These are phyloP conservation scores for Zygothrica quintamaculata DNA, from an alignment of 2,888 invertebrate genomes.

Conservation along the genomic window DNA sequence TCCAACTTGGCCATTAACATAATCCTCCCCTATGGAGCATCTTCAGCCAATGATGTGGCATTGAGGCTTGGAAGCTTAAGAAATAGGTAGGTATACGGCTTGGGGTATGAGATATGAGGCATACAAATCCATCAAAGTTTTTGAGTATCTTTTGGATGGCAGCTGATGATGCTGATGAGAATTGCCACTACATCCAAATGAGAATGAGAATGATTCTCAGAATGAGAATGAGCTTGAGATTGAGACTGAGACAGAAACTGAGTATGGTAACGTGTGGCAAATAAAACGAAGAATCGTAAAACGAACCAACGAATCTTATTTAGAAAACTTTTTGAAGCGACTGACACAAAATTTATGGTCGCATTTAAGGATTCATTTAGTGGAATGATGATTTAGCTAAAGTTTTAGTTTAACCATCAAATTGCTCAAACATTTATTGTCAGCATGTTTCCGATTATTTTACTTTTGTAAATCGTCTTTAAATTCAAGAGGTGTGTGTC, in stretches of 20 bases:
- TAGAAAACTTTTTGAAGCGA: constrained; percentile 46
- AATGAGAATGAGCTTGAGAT: constrained; percentile 21
- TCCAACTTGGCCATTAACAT: constrained; percentile 61
- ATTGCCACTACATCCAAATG: constrained; percentile 26
- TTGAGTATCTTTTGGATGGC: constrained; percentile 41
- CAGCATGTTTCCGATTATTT: constrained; percentile 30
- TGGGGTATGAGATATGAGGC: constrained; percentile 7
- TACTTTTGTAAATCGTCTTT: constrained; percentile 12
- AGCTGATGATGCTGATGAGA: constrained; percentile 39
- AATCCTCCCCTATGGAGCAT: constrained; percentile 37
- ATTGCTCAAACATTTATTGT: constrained; percentile 24
- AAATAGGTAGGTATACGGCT: background rate
- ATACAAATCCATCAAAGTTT: constrained; percentile 65
- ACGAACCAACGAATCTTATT: constrained; percentile 48
- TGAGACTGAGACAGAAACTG: constrained; percentile 13
- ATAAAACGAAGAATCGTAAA: constrained; percentile 65
- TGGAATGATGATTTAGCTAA: constrained; percentile 44
- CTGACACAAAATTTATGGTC: constrained; percentile 52
- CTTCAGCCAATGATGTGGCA: background rate
- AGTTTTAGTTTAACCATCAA: constrained; percentile 15
- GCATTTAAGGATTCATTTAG: constrained; percentile 49
- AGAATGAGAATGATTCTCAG: constrained; percentile 19
- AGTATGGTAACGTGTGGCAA: constrained; percentile 58
- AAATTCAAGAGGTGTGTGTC: constrained; percentile 29
- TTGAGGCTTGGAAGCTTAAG: too few relatives aligned